Evolutionary conservation across 2,113 vertebrate species (phyloP).

Genomic region (Colaptes auratus): DNA sequence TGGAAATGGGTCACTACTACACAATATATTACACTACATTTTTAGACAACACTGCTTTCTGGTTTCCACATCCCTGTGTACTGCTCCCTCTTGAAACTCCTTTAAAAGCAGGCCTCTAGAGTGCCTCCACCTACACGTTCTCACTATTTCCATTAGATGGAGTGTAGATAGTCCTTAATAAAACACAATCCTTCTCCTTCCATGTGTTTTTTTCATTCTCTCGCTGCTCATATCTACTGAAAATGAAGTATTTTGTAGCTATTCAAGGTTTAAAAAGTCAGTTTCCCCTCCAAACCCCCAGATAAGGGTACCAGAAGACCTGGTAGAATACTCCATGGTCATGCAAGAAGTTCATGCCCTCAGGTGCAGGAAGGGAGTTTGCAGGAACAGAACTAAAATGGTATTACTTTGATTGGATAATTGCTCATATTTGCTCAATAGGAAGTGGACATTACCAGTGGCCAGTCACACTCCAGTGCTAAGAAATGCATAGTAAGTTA

Average conservation of each 20-base stretch:
- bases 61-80: neutral
- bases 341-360: neutral
- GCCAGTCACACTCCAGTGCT: neutral
- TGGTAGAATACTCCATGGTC: neutral
- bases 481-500: neutral
- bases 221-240: neutral
- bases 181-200: neutral
- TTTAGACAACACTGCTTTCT: neutral
- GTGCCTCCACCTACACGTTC: neutral
- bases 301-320: neutral
- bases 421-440: neutral
- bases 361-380: neutral
- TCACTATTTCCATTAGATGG: neutral
- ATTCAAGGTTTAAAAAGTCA: neutral
- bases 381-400: neutral
- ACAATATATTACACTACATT: neutral
- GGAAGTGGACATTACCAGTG: neutral
- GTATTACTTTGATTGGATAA: neutral
- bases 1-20: neutral
- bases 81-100: neutral
- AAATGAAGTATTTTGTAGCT: neutral
- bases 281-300: neutral
- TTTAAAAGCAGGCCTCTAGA: neutral
- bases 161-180: neutral
- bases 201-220: neutral